Evolutionary conservation across 2,113 vertebrate species (phyloP).

Genomic region (Melanerpes aurifrons): DNA sequence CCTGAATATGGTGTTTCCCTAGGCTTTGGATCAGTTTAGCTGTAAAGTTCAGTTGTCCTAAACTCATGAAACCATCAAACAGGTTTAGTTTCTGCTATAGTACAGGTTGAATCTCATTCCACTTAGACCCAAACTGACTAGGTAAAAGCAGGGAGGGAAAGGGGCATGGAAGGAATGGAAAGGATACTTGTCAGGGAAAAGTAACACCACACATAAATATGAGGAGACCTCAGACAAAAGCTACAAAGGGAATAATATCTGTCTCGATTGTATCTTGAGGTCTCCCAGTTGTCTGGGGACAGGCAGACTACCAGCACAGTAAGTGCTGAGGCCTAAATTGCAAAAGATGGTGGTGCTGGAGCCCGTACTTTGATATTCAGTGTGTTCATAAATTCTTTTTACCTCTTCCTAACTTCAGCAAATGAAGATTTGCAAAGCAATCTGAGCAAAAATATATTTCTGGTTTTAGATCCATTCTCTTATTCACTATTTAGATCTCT

Average conservation of each 20-base stretch:
- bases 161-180: accelerated
- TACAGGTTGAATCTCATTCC: background rate
- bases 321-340: background rate
- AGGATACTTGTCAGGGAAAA: background rate
- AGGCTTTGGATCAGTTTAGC: background rate
- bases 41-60: background rate
- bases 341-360: background rate
- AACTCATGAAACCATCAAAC: background rate
- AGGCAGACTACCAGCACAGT: background rate
- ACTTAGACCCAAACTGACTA: background rate
- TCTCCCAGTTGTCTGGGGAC: background rate
- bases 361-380: background rate
- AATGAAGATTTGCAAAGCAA: background rate
- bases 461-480: background rate
- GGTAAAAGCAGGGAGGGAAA: accelerated
- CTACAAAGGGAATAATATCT: background rate
- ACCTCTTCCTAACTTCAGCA: background rate
- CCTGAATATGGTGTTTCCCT: background rate
- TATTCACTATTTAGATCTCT: background rate
- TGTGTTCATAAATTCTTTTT: background rate
- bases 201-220: background rate
- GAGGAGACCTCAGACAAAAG: background rate
- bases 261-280: background rate
- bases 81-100: background rate
- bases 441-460: background rate